Base-by-base conservation (phyloP, 2,797 vertebrate species). In the Phrynocephalus vlangalii region DNA sequence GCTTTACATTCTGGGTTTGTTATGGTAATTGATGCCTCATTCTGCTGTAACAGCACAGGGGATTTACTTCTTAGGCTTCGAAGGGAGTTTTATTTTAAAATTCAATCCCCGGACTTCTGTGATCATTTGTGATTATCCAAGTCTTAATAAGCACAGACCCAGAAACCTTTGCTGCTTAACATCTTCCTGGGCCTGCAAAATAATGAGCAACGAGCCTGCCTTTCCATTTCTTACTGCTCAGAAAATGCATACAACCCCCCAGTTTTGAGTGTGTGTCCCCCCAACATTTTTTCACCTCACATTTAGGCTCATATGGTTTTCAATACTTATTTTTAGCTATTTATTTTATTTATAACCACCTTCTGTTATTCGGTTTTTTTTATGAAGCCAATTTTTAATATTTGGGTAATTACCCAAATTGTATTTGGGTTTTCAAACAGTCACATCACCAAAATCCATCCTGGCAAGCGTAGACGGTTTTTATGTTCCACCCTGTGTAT, bases 1-100 rank as follows among this genome's bases (percentile, higher is more conserved):
- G 73, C 22, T 72, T 83, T 70, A n/a, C 50, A 63, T 28, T 79
- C 16, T 79, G 77, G 38, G 67, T 33, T 72, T 88, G 67, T 88
- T 79, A 72, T 84, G 76, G 76, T 72, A 84, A 88, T 84, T 79
- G 76, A 79, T 63, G 82, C 13, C 66, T 79, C 63, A 84, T 88
- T 79, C 82, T 72, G 76, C n/a, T 79, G n/a, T 88, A 79, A 82
- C 48, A 72, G 68, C 28, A 63, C 24, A 63, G n/a, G 33, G 68
- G 63, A 70, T 87, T 56, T 87, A 76, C 67, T 68, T 67, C 63
- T 87, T 67, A 68, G n/a, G 60, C n/a, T 77, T 68, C 72, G 82
- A 66, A 82, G 10, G n/a, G 33, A 20, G 66, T 87, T 82, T 38
- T 28, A 67, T 81, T 87, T 82, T 76, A 50, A 38, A 87, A 87